Evolutionary conservation across 2,797 vertebrate genomes (phyloP), one percentile per base, ranked within the genome.

Genomic region (Orientallactaga sibirica): DNA sequence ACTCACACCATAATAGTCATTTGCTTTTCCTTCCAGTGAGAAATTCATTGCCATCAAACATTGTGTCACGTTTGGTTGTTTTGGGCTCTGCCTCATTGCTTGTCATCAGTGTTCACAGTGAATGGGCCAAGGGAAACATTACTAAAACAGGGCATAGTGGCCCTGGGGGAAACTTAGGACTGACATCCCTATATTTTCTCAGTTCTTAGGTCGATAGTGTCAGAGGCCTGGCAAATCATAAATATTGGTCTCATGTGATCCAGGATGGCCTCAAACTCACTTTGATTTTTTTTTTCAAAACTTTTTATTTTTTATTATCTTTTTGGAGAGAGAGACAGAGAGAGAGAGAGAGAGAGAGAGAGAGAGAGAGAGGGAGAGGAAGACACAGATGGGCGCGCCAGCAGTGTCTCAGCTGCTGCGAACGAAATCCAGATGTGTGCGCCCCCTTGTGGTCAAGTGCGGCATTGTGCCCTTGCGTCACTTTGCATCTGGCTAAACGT

Each of bases 151-250:
- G 70, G 15, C 14, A 0, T 15, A 2, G 29, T 66, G 75, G 92
- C 33, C 16, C 55, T 3, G 25, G 18, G 73, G 66, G 33, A 27
- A 27, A 11, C 70, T 14, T n/a, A 52, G 7, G 55, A 7, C 20
- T 70, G 24, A 71, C 48, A 25, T 25, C 71, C 58, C n/a, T 43
- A 6, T 22, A 19, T 91, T 97, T 91, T 77, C 88, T 92, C 66
- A 78, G 2, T 61, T 89, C 25, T 82, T 14, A 18, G 16, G 20
- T 89, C 91, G 41, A 79, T 79, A 58, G 52, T 92, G 52, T 76
- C 48, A 61, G 52, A 62, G 22, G 8, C 8, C 43, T 55, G 41
- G 6, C 12, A 84, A 61, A 11, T 11, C 29, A 70, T 73, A 41
- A 71, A 43, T 8, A 66, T 33, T 25, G 7, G 55, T n/a, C 73